Conservation (phyloP, 2,888 invertebrate genomes). For the Scaptomyza caliginosa region DNA sequence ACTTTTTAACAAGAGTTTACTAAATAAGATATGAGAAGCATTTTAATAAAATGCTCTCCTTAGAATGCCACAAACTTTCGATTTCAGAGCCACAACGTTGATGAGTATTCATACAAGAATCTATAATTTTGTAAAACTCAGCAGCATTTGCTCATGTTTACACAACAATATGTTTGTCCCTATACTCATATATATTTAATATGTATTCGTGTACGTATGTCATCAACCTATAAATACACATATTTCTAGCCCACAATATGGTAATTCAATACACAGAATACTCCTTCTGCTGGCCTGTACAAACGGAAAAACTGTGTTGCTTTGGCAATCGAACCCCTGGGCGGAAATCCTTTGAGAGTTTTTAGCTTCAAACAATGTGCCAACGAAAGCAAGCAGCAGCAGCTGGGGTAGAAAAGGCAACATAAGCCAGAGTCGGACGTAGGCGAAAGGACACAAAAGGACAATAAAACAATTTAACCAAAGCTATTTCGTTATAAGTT, state of each 20-base stretch:
- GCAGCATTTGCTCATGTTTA: neutral
- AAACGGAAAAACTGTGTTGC: conserved; percentile 7
- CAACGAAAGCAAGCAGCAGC: neutral
- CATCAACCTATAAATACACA: neutral
- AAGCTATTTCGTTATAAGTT: conserved; percentile 68
- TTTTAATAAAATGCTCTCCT: neutral
- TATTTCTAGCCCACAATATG: conserved; percentile 9
- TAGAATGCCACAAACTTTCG: neutral
- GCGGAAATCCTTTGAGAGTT: conserved; percentile 50
- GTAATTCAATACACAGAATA: conserved; percentile 20
- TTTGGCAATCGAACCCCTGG: conserved; percentile 14
- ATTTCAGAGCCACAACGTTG: too few relatives aligned
- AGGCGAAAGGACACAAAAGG: conserved; percentile 21
- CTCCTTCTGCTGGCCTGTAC: neutral
- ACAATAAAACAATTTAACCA: conserved; percentile 68
- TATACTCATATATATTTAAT: neutral
- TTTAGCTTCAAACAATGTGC: conserved; percentile 27
- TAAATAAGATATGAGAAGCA: neutral
- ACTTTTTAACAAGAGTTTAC: conserved; percentile 5
- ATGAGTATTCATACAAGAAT: neutral
- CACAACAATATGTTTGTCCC: too few relatives aligned
- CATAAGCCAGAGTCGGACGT: neutral
- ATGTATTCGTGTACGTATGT: neutral
- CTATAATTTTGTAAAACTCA: neutral
- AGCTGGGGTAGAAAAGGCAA: neutral